These are phyloP conservation scores for Hydra vulgaris DNA, from an alignment of 30 jellyfish, hydroid and myxozoan genomes.

Conservation along the genomic window DNA sequence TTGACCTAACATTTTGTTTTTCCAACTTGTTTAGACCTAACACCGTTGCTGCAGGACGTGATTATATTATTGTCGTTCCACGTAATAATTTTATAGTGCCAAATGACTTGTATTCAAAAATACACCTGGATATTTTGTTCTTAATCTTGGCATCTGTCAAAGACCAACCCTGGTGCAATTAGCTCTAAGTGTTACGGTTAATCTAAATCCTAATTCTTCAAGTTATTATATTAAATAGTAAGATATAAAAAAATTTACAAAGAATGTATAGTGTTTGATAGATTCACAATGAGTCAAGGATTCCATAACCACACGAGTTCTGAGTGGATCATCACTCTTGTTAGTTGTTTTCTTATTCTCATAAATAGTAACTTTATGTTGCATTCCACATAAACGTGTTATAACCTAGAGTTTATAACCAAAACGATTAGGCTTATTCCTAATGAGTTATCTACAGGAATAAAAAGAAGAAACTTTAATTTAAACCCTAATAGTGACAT, in stretches of 20 bases:
- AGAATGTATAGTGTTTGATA: not conserved
- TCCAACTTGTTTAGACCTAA: too few relatives aligned
- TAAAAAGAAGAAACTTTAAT: too few relatives aligned
- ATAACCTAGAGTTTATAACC: not conserved
- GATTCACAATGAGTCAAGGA: not conserved
- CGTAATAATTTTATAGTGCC: too few relatives aligned
- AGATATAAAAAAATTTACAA: not conserved
- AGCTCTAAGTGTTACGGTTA: not conserved
- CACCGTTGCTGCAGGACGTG: too few relatives aligned
- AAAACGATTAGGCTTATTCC: not conserved
- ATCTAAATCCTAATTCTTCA: not conserved
- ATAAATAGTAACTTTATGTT: not conserved
- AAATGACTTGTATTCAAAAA: too few relatives aligned
- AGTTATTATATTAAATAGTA: not conserved
- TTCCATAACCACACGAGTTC: not conserved
- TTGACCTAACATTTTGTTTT: too few relatives aligned
- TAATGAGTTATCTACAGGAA: not conserved
- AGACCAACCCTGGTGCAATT: not conserved
- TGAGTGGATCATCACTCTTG: not conserved
- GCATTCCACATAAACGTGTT: not conserved
- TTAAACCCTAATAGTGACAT: too few relatives aligned
- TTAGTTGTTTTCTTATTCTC: not conserved
- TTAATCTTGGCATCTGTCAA: not conserved
- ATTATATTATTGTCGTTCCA: too few relatives aligned
- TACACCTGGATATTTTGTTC: not conserved